phyloP scores from a whole-genome alignment of 2,113 vertebrate genomes.

The Panthera uncia region DNA sequence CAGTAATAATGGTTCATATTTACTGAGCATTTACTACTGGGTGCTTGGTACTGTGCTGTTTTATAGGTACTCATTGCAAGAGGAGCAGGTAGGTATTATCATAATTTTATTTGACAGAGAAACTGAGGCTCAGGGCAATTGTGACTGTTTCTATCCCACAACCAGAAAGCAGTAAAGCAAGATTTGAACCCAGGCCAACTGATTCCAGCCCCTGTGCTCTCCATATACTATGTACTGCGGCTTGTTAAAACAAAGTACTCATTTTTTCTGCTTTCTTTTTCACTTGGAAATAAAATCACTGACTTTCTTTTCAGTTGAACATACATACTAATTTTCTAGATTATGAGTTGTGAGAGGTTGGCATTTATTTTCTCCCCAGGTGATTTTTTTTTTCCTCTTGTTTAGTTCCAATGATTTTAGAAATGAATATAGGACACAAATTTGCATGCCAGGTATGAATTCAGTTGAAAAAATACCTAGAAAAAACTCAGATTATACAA shows the following conservation, averaged over 20 bases:
- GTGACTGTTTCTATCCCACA: not conserved
- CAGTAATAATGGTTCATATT: not conserved
- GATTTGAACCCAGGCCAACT: not conserved
- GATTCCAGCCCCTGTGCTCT: not conserved
- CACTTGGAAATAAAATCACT: not conserved
- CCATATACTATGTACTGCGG: not conserved
- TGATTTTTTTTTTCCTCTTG: not conserved
- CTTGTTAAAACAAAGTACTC: not conserved
- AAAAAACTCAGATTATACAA: not conserved
- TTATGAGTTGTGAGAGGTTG: not conserved
- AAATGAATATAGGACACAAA: conserved; percentile 25
- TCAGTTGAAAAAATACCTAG: conserved; percentile 15
- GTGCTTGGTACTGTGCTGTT: not conserved
- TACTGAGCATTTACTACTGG: not conserved
- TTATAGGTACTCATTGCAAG: not conserved
- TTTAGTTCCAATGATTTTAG: conserved; percentile 20
- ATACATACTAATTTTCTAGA: not conserved
- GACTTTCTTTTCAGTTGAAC: not conserved
- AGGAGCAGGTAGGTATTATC: not conserved
- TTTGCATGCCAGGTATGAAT: not conserved
- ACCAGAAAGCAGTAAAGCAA: not conserved
- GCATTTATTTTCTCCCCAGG: not conserved
- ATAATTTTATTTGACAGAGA: not conserved
- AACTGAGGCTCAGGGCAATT: not conserved
- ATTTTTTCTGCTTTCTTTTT: not conserved